Evolutionary conservation across 2,888 invertebrate genomes (phyloP).

Genomic region (Raillietiella orientalis): DNA sequence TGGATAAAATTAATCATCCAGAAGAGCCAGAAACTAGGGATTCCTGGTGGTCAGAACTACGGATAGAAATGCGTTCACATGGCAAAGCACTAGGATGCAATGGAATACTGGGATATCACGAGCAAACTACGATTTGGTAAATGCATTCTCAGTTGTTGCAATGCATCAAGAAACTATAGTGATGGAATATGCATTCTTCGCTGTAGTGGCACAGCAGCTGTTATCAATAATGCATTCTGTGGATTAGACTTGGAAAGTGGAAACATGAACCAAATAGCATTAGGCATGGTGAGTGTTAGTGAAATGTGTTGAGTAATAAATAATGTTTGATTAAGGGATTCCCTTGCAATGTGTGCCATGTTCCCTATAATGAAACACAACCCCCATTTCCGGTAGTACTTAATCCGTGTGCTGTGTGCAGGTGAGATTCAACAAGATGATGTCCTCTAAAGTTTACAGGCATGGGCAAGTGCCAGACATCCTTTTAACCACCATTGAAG

Average conservation of each 20-base stretch:
- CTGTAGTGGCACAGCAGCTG: conserved; percentile 73
- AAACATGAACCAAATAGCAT: too few relatives aligned
- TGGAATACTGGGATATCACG: conserved; percentile 74
- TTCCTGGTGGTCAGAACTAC: conserved; percentile 84
- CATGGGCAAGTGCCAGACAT: conserved; percentile 67
- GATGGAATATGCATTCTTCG: conserved; percentile 84
- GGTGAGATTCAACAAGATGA: conserved; percentile 15
- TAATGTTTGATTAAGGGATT: too few relatives aligned
- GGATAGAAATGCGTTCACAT: conserved; percentile 81
- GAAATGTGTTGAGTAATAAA: too few relatives aligned
- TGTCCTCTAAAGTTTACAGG: conserved; percentile 15
- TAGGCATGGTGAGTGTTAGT: too few relatives aligned
- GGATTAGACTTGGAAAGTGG: too few relatives aligned
- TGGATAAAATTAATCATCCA: conserved; percentile 43
- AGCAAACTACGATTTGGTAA: conserved; percentile 69
- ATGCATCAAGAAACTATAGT: conserved; percentile 17
- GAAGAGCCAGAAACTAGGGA: conserved; percentile 74
- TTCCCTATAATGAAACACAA: conserved; percentile 41
- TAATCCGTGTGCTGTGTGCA: conserved; percentile 34
- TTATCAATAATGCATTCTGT: conserved; percentile 16
- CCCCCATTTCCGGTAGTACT: conserved; percentile 38
- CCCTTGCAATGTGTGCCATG: conserved; percentile 30
- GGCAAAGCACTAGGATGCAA: conserved; percentile 70
- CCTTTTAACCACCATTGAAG: conserved; percentile 54
- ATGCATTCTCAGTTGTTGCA: conserved; percentile 7